Conservation (phyloP, 1,140 invertebrate species). For the Colletes gigas region DNA sequence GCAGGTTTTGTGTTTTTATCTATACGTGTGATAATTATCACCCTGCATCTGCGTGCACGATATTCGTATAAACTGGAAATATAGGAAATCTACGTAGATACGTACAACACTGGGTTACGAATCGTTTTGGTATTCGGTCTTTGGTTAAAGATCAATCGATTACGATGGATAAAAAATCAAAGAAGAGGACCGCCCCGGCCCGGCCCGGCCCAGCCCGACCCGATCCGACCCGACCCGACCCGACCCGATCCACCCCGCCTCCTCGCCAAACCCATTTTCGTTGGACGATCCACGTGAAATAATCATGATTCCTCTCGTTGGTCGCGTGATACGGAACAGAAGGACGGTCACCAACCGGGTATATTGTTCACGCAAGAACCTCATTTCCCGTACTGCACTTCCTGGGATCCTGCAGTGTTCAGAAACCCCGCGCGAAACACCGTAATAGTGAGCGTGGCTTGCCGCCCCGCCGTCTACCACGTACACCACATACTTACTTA, state of each 20-base stretch:
- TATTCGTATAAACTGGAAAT: no score
- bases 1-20: no score
- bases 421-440: constrained; percentile 36
- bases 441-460: constrained; percentile 32
- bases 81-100: no score
- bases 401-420: constrained; percentile 59
- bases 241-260: no score
- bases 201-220: no score
- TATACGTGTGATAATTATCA: no score
- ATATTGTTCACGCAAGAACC: constrained; percentile 71
- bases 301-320: background rate
- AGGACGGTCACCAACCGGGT: constrained; percentile 21
- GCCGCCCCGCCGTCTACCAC: background rate
- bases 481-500: constrained; percentile 29
- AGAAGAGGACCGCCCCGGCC: no score
- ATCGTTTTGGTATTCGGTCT: no score
- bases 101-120: no score
- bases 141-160: background rate
- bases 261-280: no score
- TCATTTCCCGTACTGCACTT: constrained; percentile 67
- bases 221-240: no score
- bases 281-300: background rate
- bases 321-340: constrained; percentile 28
- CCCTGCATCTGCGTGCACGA: no score
- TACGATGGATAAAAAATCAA: background rate